Percentiles rank a stretch among this genome's conserved stretches.
phyloP scores from a whole-genome alignment of 2,797 vertebrate genomes.

The Carcharodon carcharias region DNA sequence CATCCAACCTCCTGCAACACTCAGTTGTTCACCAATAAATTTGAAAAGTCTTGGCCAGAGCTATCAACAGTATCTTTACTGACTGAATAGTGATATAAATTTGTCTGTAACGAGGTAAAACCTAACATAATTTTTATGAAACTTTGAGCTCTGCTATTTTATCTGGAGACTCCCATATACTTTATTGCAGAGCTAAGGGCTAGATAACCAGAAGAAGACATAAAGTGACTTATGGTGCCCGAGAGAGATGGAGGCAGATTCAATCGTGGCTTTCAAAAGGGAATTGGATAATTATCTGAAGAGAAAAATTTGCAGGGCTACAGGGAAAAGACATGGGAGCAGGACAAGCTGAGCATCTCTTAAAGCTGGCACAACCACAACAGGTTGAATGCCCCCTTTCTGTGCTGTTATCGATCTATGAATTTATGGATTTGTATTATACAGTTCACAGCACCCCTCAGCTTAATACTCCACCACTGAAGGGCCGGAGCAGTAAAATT shows the following conservation, averaged over 20 bases:
- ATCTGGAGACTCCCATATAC: background rate
- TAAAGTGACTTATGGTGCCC: background rate
- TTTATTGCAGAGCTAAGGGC: background rate
- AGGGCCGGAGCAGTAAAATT: background rate
- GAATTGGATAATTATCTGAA: too few relatives aligned
- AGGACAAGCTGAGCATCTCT: too few relatives aligned
- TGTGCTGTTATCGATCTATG: too few relatives aligned
- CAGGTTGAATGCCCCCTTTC: too few relatives aligned
- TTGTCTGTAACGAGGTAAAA: background rate
- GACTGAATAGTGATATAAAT: background rate
- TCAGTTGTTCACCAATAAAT: background rate
- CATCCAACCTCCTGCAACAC: background rate
- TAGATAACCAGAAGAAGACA: background rate
- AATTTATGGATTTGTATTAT: background rate
- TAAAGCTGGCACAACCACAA: too few relatives aligned
- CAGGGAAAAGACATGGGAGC: too few relatives aligned
- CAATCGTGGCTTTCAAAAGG: too few relatives aligned
- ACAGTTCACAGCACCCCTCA: background rate
- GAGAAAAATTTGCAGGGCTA: too few relatives aligned
- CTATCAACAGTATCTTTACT: background rate
- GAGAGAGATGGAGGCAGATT: too few relatives aligned
- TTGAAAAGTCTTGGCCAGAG: background rate
- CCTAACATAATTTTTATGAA: background rate
- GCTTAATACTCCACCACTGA: too few relatives aligned
- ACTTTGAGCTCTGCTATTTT: background rate